phyloP scores from a whole-genome alignment of 2,113 vertebrate genomes.

The Ciconia maguari region DNA sequence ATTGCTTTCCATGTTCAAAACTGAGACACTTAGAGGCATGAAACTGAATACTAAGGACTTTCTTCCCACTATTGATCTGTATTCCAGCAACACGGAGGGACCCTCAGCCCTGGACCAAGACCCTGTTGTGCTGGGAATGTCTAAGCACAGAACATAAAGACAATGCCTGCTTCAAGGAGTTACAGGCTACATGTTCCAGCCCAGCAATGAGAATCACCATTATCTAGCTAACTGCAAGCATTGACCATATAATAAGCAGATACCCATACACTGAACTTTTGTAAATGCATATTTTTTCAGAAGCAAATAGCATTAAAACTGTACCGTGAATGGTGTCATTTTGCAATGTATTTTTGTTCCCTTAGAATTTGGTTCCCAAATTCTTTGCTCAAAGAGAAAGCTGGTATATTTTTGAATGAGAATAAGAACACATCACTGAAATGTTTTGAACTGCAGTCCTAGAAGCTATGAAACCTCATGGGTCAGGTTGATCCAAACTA shows the following conservation, averaged over 20 bases:
- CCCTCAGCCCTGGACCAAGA: background rate
- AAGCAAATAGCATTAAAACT: background rate
- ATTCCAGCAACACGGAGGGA: background rate
- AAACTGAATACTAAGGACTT: background rate
- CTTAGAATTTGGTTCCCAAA: background rate
- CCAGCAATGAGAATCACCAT: background rate
- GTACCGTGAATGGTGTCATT: background rate
- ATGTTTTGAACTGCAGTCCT: background rate
- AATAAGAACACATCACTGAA: background rate
- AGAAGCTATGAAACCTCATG: background rate
- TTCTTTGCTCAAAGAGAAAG: background rate
- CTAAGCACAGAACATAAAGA: background rate
- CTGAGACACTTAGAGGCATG: background rate
- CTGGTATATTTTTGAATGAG: background rate
- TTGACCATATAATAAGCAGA: background rate
- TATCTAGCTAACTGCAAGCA: background rate
- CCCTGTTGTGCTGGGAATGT: background rate
- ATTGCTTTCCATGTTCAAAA: constrained; percentile 22
- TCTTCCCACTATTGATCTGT: background rate
- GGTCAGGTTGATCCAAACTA: background rate
- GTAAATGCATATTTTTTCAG: background rate
- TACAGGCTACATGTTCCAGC: background rate
- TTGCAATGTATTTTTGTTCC: background rate
- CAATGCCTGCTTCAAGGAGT: background rate
- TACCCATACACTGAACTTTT: background rate